phyloP scores from a whole-genome alignment of 2,113 vertebrate species.

The Oryzias curvinotus region DNA sequence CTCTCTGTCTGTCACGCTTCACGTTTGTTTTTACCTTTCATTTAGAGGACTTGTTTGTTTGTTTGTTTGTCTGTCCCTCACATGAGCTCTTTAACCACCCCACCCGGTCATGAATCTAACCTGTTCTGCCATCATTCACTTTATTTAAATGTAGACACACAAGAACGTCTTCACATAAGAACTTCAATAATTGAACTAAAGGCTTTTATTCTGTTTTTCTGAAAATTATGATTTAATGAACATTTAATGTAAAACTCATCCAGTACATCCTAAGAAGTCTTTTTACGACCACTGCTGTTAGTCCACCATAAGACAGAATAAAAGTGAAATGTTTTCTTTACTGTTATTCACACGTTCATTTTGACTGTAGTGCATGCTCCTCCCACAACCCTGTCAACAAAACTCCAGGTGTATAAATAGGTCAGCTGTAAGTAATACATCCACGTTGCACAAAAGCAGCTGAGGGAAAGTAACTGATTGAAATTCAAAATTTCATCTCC shows the following conservation, averaged over 20 bases:
- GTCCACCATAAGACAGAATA: too few species aligned
- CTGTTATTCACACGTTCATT: too few species aligned
- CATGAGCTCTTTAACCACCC: constrained; percentile 25
- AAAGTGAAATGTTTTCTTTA: too few species aligned
- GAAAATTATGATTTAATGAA: not conserved
- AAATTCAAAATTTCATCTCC: constrained; percentile 1
- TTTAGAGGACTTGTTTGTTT: constrained; percentile 45
- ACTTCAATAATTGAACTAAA: constrained; percentile 1
- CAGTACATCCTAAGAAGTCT: constrained; percentile 1
- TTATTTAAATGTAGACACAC: constrained; percentile 23
- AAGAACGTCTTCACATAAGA: constrained; percentile 36
- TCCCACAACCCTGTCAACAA: not conserved
- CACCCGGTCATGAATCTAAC: constrained; percentile 23
- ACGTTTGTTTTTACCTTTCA: constrained; percentile 33
- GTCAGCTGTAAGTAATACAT: constrained; percentile 58
- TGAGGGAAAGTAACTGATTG: not conserved
- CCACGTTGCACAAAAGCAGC: constrained; percentile 11
- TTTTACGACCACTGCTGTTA: too few species aligned
- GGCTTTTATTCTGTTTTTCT: not conserved
- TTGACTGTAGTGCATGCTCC: constrained; percentile 8
- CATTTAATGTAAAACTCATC: too few species aligned
- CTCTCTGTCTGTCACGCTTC: constrained; percentile 26
- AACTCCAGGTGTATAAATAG: constrained; percentile 63
- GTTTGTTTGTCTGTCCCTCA: constrained; percentile 15
- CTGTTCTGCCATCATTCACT: constrained; percentile 50